phyloP scores from a whole-genome alignment of 1,140 invertebrate species.

The Hypsibius dujardini region DNA sequence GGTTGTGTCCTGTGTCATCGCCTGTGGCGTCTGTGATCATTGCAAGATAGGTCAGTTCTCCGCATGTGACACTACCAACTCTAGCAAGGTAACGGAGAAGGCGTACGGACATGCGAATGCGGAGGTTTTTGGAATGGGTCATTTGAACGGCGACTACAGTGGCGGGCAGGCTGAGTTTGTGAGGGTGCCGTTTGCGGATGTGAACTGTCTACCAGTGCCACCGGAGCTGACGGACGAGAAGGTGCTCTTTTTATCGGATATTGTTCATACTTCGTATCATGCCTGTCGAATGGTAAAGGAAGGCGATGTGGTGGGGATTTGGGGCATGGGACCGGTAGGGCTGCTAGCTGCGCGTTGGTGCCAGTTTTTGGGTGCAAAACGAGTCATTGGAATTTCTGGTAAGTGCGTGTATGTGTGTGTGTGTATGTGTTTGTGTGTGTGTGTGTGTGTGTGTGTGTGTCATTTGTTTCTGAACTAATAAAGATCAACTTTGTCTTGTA shows the following conservation, averaged over 20 bases:
- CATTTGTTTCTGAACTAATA: no score
- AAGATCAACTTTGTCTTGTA: background rate
- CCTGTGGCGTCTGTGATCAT: slow-evolving; percentile 22
- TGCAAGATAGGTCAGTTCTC: slow-evolving; percentile 22
- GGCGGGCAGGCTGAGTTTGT: slow-evolving; percentile 23
- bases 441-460: no score
- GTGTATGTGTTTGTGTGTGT: no score
- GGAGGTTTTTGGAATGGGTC: slow-evolving; percentile 23
- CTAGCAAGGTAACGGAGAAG: slow-evolving; percentile 18
- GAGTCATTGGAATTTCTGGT: slow-evolving; percentile 21
- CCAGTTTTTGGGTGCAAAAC: slow-evolving; percentile 21
- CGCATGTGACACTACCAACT: slow-evolving; percentile 23
- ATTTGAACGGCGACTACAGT: slow-evolving; percentile 21
- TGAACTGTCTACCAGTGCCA: slow-evolving; percentile 23
- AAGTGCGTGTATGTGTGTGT: background rate
- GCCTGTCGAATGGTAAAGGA: slow-evolving; percentile 20
- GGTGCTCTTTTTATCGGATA: slow-evolving; percentile 23
- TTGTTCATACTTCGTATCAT: slow-evolving; percentile 23
- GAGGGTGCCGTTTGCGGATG: slow-evolving; percentile 22
- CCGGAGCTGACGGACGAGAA: slow-evolving; percentile 23
- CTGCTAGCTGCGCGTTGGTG: slow-evolving; percentile 22
- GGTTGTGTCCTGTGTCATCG: slow-evolving; percentile 21
- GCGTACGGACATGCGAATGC: slow-evolving; percentile 21
- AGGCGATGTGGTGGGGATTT: slow-evolving; percentile 23
- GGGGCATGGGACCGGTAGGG: slow-evolving; percentile 18